A percentile compares a stretch with the other conserved stretches of the same genome.
Evolutionary conservation across 2,113 vertebrate species (phyloP).

Genomic region (Propithecus coquereli): DNA sequence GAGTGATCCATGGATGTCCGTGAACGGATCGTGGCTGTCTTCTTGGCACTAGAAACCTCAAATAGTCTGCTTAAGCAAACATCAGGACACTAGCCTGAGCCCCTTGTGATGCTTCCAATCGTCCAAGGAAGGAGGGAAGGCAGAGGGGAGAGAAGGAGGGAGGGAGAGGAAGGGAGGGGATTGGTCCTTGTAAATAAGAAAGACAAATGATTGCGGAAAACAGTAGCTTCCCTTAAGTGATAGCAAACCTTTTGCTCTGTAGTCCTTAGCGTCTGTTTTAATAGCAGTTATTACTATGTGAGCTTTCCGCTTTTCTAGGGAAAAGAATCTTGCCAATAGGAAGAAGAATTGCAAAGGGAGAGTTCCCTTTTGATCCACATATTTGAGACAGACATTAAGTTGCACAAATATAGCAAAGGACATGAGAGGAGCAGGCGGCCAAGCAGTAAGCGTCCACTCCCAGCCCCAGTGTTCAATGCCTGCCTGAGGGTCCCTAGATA

Average conservation of each 20-base stretch:
- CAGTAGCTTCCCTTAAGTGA: not conserved
- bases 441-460: not conserved
- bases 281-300: not conserved
- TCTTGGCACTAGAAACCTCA: not conserved
- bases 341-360: slow-evolving; percentile 1
- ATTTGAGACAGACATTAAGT: not conserved
- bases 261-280: not conserved
- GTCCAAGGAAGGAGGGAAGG: not conserved
- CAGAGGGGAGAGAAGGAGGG: not conserved
- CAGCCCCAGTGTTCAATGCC: not conserved
- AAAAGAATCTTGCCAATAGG: not conserved
- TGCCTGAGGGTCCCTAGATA: not conserved
- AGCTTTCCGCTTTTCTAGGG: not conserved
- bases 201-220: not conserved
- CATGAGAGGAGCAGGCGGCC: not conserved
- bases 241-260: not conserved
- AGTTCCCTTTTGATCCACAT: not conserved
- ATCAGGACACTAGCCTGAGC: not conserved
- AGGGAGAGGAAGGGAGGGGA: too few species aligned
- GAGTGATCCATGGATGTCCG: not conserved
- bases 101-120: not conserved
- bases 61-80: not conserved
- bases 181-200: not conserved
- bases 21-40: not conserved
- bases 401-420: not conserved